Percentiles rank a stretch among this genome's conserved stretches.
Conservation (phyloP, 2,888 invertebrate species). For the Ophion costatus region DNA sequence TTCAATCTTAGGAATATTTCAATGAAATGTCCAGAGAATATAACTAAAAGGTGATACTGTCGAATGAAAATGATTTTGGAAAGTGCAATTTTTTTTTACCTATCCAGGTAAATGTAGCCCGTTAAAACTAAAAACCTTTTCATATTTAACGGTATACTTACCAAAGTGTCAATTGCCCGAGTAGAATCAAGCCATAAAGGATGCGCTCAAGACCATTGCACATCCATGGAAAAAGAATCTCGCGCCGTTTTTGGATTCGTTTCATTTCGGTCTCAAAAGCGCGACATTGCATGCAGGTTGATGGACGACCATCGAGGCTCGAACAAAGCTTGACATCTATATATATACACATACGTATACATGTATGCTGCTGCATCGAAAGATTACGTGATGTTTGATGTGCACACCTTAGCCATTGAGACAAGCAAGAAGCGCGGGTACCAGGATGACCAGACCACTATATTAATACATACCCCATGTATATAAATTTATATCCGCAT, state of each 20-base stretch:
- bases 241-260: constrained; percentile 48
- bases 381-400: constrained; percentile 50
- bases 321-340: constrained; percentile 58
- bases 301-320: constrained; percentile 75
- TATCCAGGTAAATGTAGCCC: too few relatives aligned
- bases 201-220: background rate
- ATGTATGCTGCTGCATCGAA: background rate
- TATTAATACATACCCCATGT: constrained; percentile 29
- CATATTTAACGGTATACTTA: too few relatives aligned
- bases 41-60: too few relatives aligned
- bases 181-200: too few relatives aligned
- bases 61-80: too few relatives aligned
- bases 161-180: too few relatives aligned
- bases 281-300: constrained; percentile 73
- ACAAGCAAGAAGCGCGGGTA: constrained; percentile 57
- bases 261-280: constrained; percentile 65
- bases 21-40: too few relatives aligned
- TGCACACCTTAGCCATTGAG: constrained; percentile 50
- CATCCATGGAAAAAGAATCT: background rate
- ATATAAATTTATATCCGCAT: constrained; percentile 22
- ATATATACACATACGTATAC: constrained; percentile 10
- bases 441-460: constrained; percentile 21
- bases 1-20: too few relatives aligned
- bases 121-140: too few relatives aligned
- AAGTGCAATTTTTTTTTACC: too few relatives aligned